Conservation (phyloP, 2,113 vertebrate genomes). For the Bubalus kerabau region DNA sequence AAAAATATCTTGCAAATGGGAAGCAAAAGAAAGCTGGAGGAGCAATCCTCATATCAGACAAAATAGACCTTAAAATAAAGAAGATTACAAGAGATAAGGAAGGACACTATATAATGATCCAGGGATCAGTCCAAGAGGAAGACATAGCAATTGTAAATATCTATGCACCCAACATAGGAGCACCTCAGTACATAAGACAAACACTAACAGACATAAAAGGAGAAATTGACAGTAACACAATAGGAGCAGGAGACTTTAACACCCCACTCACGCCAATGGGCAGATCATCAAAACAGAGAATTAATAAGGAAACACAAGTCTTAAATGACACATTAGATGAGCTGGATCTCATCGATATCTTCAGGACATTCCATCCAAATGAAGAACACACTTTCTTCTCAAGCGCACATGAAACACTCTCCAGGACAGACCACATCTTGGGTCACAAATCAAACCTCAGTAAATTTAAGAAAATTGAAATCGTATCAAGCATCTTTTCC, state of each 20-base stretch:
- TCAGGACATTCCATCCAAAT: background rate
- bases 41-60: background rate
- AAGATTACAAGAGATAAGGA: background rate
- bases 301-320: background rate
- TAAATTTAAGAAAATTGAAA: background rate
- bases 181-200: background rate
- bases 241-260: accelerated
- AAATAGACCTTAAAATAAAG: background rate
- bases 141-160: background rate
- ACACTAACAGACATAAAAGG: background rate
- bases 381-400: background rate
- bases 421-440: background rate
- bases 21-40: background rate
- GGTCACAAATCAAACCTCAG: no score
- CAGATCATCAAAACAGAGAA: background rate
- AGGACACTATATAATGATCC: accelerated
- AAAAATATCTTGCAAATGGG: background rate
- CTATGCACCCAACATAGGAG: accelerated
- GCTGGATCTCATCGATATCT: background rate
- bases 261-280: accelerated
- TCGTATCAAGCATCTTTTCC: background rate
- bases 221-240: accelerated
- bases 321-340: background rate
- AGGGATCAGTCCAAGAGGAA: background rate
- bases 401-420: background rate